These are phyloP conservation scores for Cephus cinctus DNA, from an alignment of 1,140 invertebrate genomes.

Conservation along the genomic window DNA sequence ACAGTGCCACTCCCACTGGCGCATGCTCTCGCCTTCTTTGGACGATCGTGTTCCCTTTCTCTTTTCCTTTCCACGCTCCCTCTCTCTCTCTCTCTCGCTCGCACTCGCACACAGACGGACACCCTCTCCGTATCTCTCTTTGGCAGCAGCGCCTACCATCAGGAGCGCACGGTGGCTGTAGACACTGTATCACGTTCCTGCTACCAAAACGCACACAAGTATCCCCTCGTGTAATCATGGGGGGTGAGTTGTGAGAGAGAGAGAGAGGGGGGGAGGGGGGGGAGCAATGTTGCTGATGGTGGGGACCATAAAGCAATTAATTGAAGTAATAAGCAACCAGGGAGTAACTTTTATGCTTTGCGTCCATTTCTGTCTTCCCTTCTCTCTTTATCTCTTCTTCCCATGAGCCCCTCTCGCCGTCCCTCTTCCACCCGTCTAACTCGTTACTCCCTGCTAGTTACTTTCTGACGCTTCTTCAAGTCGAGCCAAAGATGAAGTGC, in stretches of 20 bases:
- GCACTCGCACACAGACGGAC: constrained; percentile 1
- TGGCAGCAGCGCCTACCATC: too few species aligned
- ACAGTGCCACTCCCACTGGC: constrained; percentile 37
- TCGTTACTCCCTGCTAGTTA: neutral
- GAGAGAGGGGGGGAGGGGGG: neutral
- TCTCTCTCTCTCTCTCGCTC: constrained; percentile 5
- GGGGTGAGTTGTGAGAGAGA: too few species aligned
- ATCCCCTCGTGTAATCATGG: too few species aligned
- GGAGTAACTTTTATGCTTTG: neutral
- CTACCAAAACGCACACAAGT: too few species aligned
- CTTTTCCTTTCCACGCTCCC: constrained; percentile 3
- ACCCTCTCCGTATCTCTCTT: neutral
- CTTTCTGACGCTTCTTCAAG: too few species aligned
- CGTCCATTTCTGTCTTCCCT: neutral
- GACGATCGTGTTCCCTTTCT: constrained; percentile 29
- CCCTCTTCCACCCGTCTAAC: neutral
- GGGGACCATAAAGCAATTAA: constrained; percentile 30
- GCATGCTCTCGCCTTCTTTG: constrained; percentile 34
- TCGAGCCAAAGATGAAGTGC: too few species aligned
- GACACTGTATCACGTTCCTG: neutral
- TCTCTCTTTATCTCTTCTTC: constrained; percentile 3
- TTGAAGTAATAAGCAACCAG: constrained; percentile 20
- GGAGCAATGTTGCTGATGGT: constrained; percentile 1
- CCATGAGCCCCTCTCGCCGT: neutral
- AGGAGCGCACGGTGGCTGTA: neutral